phyloP scores from a whole-genome alignment of 2,113 vertebrate species.

The Athene noctua region DNA sequence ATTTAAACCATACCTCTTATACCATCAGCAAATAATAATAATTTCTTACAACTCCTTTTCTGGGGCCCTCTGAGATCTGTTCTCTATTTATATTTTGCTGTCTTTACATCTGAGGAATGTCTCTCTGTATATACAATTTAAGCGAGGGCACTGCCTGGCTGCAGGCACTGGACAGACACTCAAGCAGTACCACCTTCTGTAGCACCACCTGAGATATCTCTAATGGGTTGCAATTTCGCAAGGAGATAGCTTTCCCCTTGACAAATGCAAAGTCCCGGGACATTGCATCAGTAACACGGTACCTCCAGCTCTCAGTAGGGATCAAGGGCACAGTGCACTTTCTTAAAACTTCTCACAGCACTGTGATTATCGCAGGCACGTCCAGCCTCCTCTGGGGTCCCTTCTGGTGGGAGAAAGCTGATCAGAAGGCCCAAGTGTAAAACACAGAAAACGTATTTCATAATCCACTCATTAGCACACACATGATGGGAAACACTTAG shows the following conservation, averaged over 20 bases:
- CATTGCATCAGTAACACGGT: rapidly evolving
- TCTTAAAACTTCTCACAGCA: neutral
- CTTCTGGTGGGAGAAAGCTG: neutral
- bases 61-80: neutral
- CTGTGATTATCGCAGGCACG: rapidly evolving
- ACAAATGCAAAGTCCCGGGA: rapidly evolving
- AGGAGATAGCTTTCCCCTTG: neutral
- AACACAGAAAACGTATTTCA: neutral
- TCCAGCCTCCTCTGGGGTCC: neutral
- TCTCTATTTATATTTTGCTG: neutral
- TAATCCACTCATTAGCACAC: neutral
- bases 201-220: neutral
- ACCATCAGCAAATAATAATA: neutral
- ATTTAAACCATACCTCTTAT: neutral
- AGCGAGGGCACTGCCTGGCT: neutral
- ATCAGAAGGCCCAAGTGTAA: neutral
- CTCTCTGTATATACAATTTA: neutral
- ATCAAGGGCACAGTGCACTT: neutral
- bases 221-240: rapidly evolving
- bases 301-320: neutral
- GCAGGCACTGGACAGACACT: neutral
- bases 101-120: neutral
- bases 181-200: neutral
- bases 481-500: neutral
- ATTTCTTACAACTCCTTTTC: neutral